Evolutionary conservation across 2,888 invertebrate species (phyloP), one percentile per base, ranked within the genome.

Genomic region (Caenorhabditis sp.): DNA sequence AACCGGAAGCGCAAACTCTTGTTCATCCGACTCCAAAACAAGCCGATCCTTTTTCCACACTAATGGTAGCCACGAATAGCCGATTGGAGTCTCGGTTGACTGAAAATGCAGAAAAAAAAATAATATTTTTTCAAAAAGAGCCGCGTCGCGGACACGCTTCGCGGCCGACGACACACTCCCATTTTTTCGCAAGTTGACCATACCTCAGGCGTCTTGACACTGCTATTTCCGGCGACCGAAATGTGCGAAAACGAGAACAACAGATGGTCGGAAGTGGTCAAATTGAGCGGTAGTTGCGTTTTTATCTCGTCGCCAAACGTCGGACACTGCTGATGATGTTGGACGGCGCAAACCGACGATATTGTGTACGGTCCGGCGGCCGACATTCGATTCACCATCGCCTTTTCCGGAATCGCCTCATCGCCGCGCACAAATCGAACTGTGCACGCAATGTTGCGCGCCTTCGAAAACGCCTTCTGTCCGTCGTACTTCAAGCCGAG

Each of bases 171-270:
- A 37, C 14, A 37, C 8, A 37, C 14, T 37, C 14, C 14, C 14
- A 37, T 37, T 37, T 37, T n/a, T n/a, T n/a, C n/a, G n/a, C n/a
- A n/a, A n/a, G n/a, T n/a, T n/a, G n/a, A n/a, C n/a, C n/a, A n/a
- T 50, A 78, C 78, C 66, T 84, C 84, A 8, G 83, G 80, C 4
- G 80, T 71, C 62, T 85, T 86, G 4, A 70, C 77, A 61, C 68
- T 79, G 12, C 82, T 59, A 26, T 86, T 83, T 49, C 84, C 85
- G 89, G 95, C 93, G 88, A 97, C 96, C 72, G 95, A 95, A 73
- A 99, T 93, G 88, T 97, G 97, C 87, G 94, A 93, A 90, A 97
- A 97, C 3, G 94, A 94, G 90, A 97, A 97, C 62, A 97, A 91
- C 66, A 99, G 89, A 88, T 97, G 97, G 89, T 97, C 97, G 62